phyloP scores from a whole-genome alignment of 2,888 invertebrate genomes.

The Crepidodera aurea region DNA sequence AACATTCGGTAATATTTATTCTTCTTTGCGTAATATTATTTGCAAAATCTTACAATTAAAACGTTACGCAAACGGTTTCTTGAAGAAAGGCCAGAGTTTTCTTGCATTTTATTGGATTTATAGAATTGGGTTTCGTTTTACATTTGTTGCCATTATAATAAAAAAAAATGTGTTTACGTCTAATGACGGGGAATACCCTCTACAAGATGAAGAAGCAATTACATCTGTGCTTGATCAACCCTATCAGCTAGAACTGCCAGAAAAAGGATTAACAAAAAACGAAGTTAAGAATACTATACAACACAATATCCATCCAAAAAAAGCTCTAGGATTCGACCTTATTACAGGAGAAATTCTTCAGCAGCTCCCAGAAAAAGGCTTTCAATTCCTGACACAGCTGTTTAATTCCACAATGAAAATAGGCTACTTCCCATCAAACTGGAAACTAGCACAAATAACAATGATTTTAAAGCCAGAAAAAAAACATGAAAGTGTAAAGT shows the following conservation, averaged over 20 bases:
- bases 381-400: background rate
- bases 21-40: no score
- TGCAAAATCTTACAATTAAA: no score
- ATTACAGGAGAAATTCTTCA: background rate
- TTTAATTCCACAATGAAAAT: background rate
- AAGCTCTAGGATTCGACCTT: background rate
- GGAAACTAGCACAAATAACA: background rate
- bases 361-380: background rate
- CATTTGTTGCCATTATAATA: no score
- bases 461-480: background rate
- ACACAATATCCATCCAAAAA: background rate
- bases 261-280: background rate
- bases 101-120: no score
- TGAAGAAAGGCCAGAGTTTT: no score
- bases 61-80: no score
- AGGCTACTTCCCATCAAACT: background rate
- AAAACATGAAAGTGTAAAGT: no score
- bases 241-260: background rate
- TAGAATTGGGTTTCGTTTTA: no score
- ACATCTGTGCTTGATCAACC: background rate
- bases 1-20: no score
- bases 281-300: background rate
- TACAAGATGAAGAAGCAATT: background rate
- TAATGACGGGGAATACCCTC: background rate
- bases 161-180: background rate